These are phyloP conservation scores for Bradypodion pumilum DNA, from an alignment of 2,797 vertebrate species.

Conservation along the genomic window DNA sequence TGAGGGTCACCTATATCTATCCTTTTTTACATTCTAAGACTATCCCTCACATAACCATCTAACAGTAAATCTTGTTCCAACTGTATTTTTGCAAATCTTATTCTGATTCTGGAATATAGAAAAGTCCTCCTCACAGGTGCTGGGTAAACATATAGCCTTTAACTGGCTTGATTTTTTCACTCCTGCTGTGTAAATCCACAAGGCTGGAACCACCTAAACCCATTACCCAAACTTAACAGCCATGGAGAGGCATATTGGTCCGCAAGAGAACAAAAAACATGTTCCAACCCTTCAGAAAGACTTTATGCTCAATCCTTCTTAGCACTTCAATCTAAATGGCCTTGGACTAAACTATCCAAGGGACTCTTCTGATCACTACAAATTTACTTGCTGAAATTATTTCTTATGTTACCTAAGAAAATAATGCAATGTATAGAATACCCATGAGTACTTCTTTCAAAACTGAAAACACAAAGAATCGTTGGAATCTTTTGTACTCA, in stretches of 20 bases:
- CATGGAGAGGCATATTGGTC: background rate
- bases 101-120: background rate
- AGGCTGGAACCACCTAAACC: background rate
- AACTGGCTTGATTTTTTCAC: background rate
- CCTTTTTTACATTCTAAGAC: background rate
- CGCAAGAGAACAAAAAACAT: background rate
- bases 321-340: background rate
- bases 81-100: background rate
- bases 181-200: background rate
- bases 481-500: too few species aligned
- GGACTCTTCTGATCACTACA: background rate
- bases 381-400: background rate
- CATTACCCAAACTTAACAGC: background rate
- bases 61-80: background rate
- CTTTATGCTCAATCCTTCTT: background rate
- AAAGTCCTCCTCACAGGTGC: background rate
- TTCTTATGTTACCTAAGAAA: background rate
- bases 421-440: background rate
- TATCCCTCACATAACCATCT: background rate
- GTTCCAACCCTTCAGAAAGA: background rate
- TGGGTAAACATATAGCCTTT: background rate
- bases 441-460: background rate
- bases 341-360: background rate
- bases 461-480: background rate
- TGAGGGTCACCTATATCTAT: too few species aligned